Base-by-base conservation (phyloP, 2,888 invertebrate species). In the Gandaritis pyraliata region DNA sequence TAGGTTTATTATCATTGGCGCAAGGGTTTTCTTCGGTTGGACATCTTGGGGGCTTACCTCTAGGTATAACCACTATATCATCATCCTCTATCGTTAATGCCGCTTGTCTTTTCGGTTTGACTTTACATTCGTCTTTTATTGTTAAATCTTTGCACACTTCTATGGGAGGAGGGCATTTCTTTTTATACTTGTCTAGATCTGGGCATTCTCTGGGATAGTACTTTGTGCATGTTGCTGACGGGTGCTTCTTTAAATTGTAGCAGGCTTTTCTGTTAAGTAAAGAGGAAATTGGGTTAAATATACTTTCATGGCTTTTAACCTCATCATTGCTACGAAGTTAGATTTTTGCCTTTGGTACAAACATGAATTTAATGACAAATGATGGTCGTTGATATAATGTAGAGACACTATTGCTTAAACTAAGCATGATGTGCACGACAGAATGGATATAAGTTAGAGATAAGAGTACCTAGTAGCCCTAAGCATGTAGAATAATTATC, bases 41-140 rank as follows among this genome's bases (percentile, higher is more conserved):
- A 41, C 64, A 64, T 41, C 5, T 58, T 43, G 60, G 61, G 0
- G 64, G 64, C 30, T 48, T 54, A 8, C 10, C 38, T 54, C 46
- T 38, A 15, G 46, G 45, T 41, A 52, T 43, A 11, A 54, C 54
- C 5, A 23, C 18, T 36, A 54, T 54, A 5, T 39, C 53, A 1
- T 49, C 59, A n/a, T 49, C 59, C 10, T 49, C 48, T 12, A 54
- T 54, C 7, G 30, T 15, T 23, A 54, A 8, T 13, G 12, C 48
- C 0, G 46, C 5, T 8, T 29, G 18, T 54, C 13, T 41, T 41
- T 45, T 58, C 30, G 51, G 53, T 23, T 43, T 53, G 11, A 13
- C 6, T 36, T 33, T 15, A 13, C 59, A 52, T 18, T n/a, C 8
- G 12, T 48, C 51, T 41, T 38, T 41, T 8, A 5, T 11, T 3